Conservation (phyloP, 2,888 invertebrate species). For the Drosophila nigricruria region DNA sequence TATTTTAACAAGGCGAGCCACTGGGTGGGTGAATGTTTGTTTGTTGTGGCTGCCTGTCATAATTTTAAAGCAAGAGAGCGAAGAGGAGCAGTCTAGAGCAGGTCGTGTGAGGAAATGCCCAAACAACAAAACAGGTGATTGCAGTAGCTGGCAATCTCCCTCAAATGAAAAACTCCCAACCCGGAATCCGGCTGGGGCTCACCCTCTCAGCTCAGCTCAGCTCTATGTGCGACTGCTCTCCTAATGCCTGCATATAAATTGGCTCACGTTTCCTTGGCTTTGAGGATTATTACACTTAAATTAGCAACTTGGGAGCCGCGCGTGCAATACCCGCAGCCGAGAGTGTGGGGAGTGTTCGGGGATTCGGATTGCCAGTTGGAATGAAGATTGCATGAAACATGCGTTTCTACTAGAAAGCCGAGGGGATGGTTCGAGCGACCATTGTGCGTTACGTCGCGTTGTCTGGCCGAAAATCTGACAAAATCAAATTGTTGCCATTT, state of each 20-base stretch:
- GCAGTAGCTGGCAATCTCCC: constrained; percentile 34
- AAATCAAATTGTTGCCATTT: constrained; percentile 82
- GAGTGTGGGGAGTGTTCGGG: background rate
- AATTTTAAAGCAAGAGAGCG: constrained; percentile 10
- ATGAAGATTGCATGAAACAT: constrained; percentile 84
- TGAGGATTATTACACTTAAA: constrained; percentile 82
- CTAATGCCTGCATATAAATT: constrained; percentile 83
- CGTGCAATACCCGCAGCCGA: constrained; percentile 49
- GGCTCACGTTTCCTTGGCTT: constrained; percentile 82
- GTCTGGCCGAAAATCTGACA: constrained; percentile 73
- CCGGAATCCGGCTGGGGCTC: background rate
- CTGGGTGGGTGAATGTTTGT: constrained; percentile 28
- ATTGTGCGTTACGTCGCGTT: background rate
- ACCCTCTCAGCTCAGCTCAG: background rate
- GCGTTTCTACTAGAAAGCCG: constrained; percentile 69
- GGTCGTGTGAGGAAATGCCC: constrained; percentile 40
- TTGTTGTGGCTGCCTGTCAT: constrained; percentile 59
- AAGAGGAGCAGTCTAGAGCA: constrained; percentile 19
- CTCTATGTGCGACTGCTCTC: constrained; percentile 37
- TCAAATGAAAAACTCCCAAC: background rate
- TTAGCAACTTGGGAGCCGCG: constrained; percentile 83
- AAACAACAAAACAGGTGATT: constrained; percentile 48
- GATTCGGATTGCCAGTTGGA: constrained; percentile 19
- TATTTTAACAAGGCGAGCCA: constrained; percentile 57
- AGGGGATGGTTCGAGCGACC: constrained; percentile 33